phyloP scores from a whole-genome alignment of 2,888 invertebrate species.

The Plagodis dolabraria region DNA sequence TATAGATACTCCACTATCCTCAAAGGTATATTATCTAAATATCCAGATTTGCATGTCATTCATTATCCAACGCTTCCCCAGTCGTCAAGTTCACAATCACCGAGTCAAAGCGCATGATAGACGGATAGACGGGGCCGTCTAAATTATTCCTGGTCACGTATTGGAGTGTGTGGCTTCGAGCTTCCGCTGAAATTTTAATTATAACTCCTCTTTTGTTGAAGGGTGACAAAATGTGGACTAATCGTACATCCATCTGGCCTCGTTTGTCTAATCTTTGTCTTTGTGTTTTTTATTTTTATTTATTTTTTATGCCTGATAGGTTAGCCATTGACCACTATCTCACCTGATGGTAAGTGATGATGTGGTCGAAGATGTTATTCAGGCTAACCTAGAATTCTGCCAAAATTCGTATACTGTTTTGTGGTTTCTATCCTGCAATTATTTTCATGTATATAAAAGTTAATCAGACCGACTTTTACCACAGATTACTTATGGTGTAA shows the following conservation, averaged over 20 bases:
- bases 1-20: too few relatives aligned
- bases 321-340: too few relatives aligned
- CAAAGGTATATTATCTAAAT: slow-evolving; percentile 4
- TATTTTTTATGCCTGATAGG: too few relatives aligned
- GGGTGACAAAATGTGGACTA: slow-evolving; percentile 40
- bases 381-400: too few relatives aligned
- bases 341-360: too few relatives aligned
- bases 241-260: slow-evolving; percentile 35
- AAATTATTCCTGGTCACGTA: slow-evolving; percentile 80
- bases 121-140: slow-evolving; percentile 58
- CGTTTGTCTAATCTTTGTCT: background rate
- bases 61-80: slow-evolving; percentile 58
- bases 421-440: too few relatives aligned
- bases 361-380: too few relatives aligned
- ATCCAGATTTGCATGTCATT: slow-evolving; percentile 60
- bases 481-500: too few relatives aligned
- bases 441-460: background rate
- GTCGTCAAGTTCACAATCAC: slow-evolving; percentile 56
- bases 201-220: slow-evolving; percentile 38
- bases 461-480: too few relatives aligned
- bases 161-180: slow-evolving; percentile 62
- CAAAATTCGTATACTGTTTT: too few relatives aligned
- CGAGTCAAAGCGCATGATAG: slow-evolving; percentile 67
- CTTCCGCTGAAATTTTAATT: slow-evolving; percentile 80
- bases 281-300: too few relatives aligned